These are phyloP conservation scores for Pseudoips prasinana DNA, from an alignment of 2,888 invertebrate species.

Conservation along the genomic window DNA sequence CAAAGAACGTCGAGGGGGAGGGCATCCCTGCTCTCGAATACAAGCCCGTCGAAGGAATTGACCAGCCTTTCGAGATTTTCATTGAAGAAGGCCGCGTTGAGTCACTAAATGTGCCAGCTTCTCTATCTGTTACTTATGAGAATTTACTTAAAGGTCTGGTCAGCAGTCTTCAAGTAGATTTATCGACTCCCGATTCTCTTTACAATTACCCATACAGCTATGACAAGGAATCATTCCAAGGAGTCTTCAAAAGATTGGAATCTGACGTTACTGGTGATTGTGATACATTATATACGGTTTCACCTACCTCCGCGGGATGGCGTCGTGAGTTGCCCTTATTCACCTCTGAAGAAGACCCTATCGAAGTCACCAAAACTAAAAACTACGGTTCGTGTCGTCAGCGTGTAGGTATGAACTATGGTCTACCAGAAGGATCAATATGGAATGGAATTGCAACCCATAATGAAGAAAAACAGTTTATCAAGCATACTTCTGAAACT, in stretches of 20 bases:
- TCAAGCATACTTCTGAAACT: slow-evolving; percentile 81
- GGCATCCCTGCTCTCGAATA: slow-evolving; percentile 70
- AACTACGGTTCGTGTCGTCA: slow-evolving; percentile 84
- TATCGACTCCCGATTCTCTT: slow-evolving; percentile 80
- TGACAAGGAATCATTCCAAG: slow-evolving; percentile 69
- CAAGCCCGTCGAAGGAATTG: slow-evolving; percentile 74
- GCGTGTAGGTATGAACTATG: slow-evolving; percentile 83
- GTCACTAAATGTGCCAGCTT: slow-evolving; percentile 78
- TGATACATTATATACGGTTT: slow-evolving; percentile 85
- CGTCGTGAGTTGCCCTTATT: slow-evolving; percentile 77
- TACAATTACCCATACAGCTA: slow-evolving; percentile 76
- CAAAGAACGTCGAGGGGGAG: slow-evolving; percentile 69
- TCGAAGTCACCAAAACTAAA: slow-evolving; percentile 85
- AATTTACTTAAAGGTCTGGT: slow-evolving; percentile 86
- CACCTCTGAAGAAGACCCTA: slow-evolving; percentile 64
- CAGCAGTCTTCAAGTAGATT: slow-evolving; percentile 86
- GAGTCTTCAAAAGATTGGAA: slow-evolving; percentile 86
- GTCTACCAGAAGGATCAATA: slow-evolving; percentile 77
- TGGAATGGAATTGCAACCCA: slow-evolving; percentile 71
- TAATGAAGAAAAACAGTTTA: slow-evolving; percentile 73
- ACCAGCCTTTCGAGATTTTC: slow-evolving; percentile 82
- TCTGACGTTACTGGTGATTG: slow-evolving; percentile 86
- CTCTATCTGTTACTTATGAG: slow-evolving; percentile 82
- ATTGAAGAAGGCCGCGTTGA: slow-evolving; percentile 83
- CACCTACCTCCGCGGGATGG: slow-evolving; percentile 80